Base-by-base conservation (phyloP, 2,888 invertebrate species). In the Pinctada fucata region DNA sequence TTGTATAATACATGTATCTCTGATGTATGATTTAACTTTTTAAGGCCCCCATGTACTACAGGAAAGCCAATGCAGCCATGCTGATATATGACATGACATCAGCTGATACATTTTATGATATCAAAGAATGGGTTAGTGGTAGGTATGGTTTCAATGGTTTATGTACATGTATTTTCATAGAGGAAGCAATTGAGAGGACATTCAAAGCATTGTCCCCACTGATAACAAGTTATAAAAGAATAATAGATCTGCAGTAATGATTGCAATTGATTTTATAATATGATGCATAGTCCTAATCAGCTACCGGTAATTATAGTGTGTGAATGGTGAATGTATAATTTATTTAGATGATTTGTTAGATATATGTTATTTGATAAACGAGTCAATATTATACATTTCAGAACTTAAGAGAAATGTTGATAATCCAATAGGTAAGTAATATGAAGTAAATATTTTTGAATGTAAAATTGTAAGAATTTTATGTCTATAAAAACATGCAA, bases 41-140 rank as follows among this genome's bases (percentile, higher is more conserved):
- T 5, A 85, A 93, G 93, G 97, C 97, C 0, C 97, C 98, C 5
- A 97, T 97, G 97, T 98, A 97, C 92, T 98, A 98, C 91, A 94
- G 97, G 74, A 97, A 97, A 90, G 96, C 97, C 0, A 97, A 97
- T 91, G 97, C 97, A 0, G 97, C 97, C 0, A 94, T 97, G 72
- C 93, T 97, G 71, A 95, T 97, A 0, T 98, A 96, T 91, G 97
- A 98, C 91, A 95, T 98, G 82, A 96, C 97, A 2, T 95, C 95
- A 81, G 93, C 94, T 68, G 94, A 94, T 80, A 96, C 96, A 77
- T 97, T 97, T 90, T 93, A 94, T 3, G 95, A 95, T 81, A 95
- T 97, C 85, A 96, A 97, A 92, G 94, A 94, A n/a, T 97, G 97
- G 97, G 96, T 97, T 2, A 95, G 95, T 89, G 97, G 94, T 94